Conservation (phyloP, 2,113 vertebrate genomes). For the Menidia beryllina region DNA sequence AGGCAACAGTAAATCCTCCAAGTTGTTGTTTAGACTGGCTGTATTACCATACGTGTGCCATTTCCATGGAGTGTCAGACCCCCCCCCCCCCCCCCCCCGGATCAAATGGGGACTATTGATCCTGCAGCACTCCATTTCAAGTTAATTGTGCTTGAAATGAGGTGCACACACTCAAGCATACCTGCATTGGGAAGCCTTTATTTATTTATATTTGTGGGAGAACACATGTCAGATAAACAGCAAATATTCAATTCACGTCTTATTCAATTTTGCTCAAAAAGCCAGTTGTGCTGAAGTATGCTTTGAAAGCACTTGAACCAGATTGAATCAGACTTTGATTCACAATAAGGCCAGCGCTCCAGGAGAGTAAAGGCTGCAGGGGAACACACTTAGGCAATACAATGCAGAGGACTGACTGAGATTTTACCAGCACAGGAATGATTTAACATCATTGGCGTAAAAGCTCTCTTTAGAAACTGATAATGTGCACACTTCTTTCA, state of each 20-base stretch:
- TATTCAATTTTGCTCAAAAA: slow-evolving; percentile 79
- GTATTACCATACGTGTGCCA: slow-evolving; percentile 87
- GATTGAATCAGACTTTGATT: slow-evolving; percentile 69
- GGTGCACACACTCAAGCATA: slow-evolving; percentile 82
- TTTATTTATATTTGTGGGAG: slow-evolving; percentile 82
- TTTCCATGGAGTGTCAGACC: slow-evolving; percentile 84
- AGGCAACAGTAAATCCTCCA: slow-evolving; percentile 84
- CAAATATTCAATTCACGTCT: slow-evolving; percentile 82
- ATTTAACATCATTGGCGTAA: slow-evolving; percentile 45
- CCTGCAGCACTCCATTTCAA: slow-evolving; percentile 87
- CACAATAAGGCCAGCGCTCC: slow-evolving; percentile 25
- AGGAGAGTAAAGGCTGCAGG: slow-evolving; percentile 33
- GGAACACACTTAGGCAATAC: slow-evolving; percentile 29
- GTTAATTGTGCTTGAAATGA: slow-evolving; percentile 91
- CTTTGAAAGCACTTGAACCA: slow-evolving; percentile 55
- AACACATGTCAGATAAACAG: slow-evolving; percentile 78
- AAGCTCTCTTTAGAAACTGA: slow-evolving; percentile 28
- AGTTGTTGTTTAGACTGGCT: slow-evolving; percentile 84
- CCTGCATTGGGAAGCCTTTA: slow-evolving; percentile 81
- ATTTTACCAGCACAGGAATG: slow-evolving; percentile 37
- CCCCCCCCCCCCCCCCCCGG: slow-evolving; percentile 78
- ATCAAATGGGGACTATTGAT: slow-evolving; percentile 88
- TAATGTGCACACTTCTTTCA: slow-evolving; percentile 7
- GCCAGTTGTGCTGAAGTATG: slow-evolving; percentile 65
- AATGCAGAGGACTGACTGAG: slow-evolving; percentile 29